Percentiles rank a stretch among this genome's conserved stretches.
Evolutionary conservation across 2,888 invertebrate species (phyloP).

Genomic region (Chirona hameri): DNA sequence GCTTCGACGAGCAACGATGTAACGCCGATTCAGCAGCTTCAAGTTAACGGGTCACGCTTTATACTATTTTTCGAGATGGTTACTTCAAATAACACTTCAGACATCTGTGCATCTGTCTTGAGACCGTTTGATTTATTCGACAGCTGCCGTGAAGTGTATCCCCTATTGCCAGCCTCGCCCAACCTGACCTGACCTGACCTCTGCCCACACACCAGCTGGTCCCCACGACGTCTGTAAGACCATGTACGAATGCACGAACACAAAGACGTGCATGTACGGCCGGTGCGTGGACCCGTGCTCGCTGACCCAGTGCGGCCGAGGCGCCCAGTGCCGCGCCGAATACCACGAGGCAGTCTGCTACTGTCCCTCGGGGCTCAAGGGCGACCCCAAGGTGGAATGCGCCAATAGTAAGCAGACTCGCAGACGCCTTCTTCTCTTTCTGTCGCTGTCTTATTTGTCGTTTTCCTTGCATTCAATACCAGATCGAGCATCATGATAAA

Average conservation of each 20-base stretch:
- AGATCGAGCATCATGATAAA: too few relatives aligned
- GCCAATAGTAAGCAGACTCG: background rate
- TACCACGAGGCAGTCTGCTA: constrained; percentile 30
- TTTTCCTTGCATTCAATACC: constrained; percentile 34
- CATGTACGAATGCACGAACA: constrained; percentile 41
- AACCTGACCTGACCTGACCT: background rate
- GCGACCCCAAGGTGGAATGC: constrained; percentile 30
- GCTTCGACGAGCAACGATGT: too few relatives aligned
- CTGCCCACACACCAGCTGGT: background rate
- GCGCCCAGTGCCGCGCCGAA: constrained; percentile 70
- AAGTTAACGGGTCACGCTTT: too few relatives aligned
- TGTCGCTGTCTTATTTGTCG: background rate
- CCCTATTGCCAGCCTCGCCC: too few relatives aligned
- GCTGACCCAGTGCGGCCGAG: constrained; percentile 67
- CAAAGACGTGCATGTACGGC: constrained; percentile 61
- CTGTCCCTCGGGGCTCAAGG: constrained; percentile 33
- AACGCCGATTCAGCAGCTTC: too few relatives aligned
- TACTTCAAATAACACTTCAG: too few relatives aligned
- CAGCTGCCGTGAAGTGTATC: too few relatives aligned
- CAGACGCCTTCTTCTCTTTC: background rate
- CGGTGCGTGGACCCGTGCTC: constrained; percentile 70
- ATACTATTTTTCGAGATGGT: too few relatives aligned
- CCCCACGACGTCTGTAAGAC: constrained; percentile 10
- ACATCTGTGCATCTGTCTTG: too few relatives aligned
- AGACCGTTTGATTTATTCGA: too few relatives aligned